These are phyloP conservation scores for Tadarida brasiliensis DNA, from an alignment of 2,797 vertebrate genomes.

Conservation along the genomic window DNA sequence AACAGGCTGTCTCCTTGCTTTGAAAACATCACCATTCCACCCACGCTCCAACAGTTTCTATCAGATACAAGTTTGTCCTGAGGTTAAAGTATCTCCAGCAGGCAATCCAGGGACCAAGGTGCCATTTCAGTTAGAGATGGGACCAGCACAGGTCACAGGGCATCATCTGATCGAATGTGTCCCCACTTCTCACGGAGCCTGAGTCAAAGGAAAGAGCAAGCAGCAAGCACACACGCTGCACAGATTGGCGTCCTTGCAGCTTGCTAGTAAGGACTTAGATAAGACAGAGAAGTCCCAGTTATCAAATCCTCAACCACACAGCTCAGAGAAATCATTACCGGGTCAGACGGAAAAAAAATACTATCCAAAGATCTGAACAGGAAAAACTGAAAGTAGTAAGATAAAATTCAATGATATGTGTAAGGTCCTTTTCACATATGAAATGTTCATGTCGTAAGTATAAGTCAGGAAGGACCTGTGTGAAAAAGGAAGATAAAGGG, in stretches of 20 bases:
- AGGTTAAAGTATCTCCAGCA: background rate
- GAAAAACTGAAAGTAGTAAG: slow-evolving; percentile 26
- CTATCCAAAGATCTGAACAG: background rate
- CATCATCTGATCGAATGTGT: background rate
- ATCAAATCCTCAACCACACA: background rate
- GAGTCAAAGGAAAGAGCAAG: background rate
- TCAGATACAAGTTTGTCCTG: background rate
- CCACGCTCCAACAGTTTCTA: background rate
- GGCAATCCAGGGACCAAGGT: background rate
- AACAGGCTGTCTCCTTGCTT: background rate
- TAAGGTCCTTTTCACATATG: background rate
- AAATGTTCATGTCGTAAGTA: slow-evolving; percentile 6
- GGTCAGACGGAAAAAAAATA: background rate
- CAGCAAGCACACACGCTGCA: background rate
- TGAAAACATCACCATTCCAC: background rate
- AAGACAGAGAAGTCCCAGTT: background rate
- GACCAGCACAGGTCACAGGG: background rate
- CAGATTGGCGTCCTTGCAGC: background rate
- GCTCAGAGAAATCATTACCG: background rate
- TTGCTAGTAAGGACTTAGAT: background rate
- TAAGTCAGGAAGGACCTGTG: background rate
- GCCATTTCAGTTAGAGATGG: background rate
- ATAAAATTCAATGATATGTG: background rate
- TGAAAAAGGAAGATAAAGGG: background rate
- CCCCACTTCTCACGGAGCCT: background rate